A percentile compares a stretch with the other conserved stretches of the same genome.
These are phyloP conservation scores for Takifugu flavidus DNA, from an alignment of 2,113 vertebrate genomes.

Conservation along the genomic window DNA sequence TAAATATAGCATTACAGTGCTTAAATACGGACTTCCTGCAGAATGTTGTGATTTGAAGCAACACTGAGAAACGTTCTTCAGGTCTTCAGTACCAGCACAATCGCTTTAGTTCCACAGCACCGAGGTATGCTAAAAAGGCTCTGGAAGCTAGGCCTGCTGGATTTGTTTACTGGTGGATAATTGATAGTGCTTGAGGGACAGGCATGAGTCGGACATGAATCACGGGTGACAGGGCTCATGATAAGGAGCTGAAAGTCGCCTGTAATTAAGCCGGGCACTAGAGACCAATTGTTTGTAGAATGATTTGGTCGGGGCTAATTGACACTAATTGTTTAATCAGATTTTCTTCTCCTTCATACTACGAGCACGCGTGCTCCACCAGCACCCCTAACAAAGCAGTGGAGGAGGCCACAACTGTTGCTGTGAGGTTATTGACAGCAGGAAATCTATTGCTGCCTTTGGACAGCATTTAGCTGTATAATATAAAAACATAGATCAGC, in stretches of 20 bases:
- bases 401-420: slow-evolving; percentile 26
- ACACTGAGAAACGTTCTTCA: slow-evolving; percentile 4
- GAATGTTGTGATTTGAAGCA: slow-evolving; percentile 1
- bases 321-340: slow-evolving; percentile 99
- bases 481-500: too few species aligned
- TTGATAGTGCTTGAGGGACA: slow-evolving; percentile 98
- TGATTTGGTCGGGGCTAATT: slow-evolving; percentile 98
- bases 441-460: background rate
- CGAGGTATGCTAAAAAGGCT: slow-evolving; percentile 74
- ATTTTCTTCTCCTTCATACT: slow-evolving; percentile 85
- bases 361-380: slow-evolving; percentile 61
- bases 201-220: slow-evolving; percentile 93
- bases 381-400: slow-evolving; percentile 46
- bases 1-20: background rate
- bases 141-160: slow-evolving; percentile 73
- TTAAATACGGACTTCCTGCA: background rate
- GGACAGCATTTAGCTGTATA: too few species aligned
- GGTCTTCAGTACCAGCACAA: slow-evolving; percentile 8
- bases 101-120: slow-evolving; percentile 52
- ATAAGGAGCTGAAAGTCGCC: slow-evolving; percentile 96
- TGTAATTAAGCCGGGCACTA: slow-evolving; percentile 97
- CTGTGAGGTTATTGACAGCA: slow-evolving; percentile 3
- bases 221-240: slow-evolving; percentile 84
- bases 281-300: slow-evolving; percentile 99
- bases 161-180: slow-evolving; percentile 96